Percentiles rank a stretch among this genome's conserved stretches.
Conservation (phyloP, 1,140 invertebrate species). For the Ceratina calcarata region DNA sequence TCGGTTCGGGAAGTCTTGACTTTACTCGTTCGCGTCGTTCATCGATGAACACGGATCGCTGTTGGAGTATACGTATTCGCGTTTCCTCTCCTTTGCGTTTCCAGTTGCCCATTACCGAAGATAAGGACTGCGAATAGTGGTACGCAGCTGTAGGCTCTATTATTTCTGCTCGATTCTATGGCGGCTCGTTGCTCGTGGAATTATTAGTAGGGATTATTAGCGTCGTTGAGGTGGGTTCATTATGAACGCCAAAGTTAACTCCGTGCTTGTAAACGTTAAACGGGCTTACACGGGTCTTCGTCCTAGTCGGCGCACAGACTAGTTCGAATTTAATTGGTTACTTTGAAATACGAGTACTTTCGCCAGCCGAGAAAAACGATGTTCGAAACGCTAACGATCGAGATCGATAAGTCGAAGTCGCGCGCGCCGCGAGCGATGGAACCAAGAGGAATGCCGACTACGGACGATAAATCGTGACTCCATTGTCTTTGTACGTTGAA, state of each 20-base stretch:
- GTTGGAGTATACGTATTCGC: neutral
- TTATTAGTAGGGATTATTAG: constrained; percentile 31
- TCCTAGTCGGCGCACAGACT: no score
- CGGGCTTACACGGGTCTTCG: constrained; percentile 6
- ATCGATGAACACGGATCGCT: neutral
- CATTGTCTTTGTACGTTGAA: constrained; percentile 62
- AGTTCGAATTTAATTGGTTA: no score
- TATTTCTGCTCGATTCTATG: constrained; percentile 10
- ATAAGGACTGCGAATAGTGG: constrained; percentile 27
- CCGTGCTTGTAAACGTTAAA: constrained; percentile 37
- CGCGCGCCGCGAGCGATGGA: neutral
- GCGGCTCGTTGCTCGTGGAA: constrained; percentile 41
- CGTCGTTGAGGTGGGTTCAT: constrained; percentile 43
- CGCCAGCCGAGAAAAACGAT: no score
- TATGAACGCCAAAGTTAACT: constrained; percentile 53
- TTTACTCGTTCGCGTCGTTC: neutral
- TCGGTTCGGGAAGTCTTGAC: no score
- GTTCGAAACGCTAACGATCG: no score
- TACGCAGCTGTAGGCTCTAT: neutral
- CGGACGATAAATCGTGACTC: constrained; percentile 62
- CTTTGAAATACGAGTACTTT: no score
- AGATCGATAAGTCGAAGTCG: neutral
- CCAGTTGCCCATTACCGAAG: neutral
- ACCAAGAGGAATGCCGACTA: constrained; percentile 45
- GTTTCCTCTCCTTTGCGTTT: neutral